Conservation (phyloP, 2,888 invertebrate genomes). For the Scaptodrosophila latifasciaeformis region DNA sequence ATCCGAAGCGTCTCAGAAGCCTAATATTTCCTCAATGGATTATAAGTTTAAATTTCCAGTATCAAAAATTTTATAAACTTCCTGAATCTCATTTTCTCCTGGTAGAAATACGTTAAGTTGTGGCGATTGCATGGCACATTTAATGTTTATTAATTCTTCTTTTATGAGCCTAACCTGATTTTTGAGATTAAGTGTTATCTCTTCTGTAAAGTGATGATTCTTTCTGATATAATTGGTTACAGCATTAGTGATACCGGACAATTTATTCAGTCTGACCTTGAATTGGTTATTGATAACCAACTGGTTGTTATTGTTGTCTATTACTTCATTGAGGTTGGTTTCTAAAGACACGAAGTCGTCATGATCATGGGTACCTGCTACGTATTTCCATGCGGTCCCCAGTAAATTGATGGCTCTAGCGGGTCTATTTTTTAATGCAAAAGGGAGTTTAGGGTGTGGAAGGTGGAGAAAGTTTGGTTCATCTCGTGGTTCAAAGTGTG, state of each 20-base stretch:
- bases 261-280: no score
- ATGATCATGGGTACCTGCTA: conserved; percentile 1
- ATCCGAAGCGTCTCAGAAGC: background rate
- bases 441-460: background rate
- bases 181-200: background rate
- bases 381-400: conserved; percentile 10
- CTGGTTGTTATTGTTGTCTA: background rate
- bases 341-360: no score
- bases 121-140: conserved; percentile 5
- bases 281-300: background rate
- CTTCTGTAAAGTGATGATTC: background rate
- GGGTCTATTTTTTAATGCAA: background rate
- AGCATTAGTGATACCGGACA: no score
- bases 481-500: conserved; percentile 1
- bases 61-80: no score
- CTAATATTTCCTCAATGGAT: background rate
- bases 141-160: conserved; percentile 4
- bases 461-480: no score
- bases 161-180: no score
- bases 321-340: no score
- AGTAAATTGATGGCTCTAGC: conserved; percentile 1
- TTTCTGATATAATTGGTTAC: background rate
- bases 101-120: background rate
- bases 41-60: background rate
- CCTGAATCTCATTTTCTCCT: no score